A percentile compares a stretch with the other conserved stretches of the same genome.
These are phyloP conservation scores for Umimayanthus chanpuru DNA, from an alignment of 92 coral and sea anemone genomes.

Conservation along the genomic window DNA sequence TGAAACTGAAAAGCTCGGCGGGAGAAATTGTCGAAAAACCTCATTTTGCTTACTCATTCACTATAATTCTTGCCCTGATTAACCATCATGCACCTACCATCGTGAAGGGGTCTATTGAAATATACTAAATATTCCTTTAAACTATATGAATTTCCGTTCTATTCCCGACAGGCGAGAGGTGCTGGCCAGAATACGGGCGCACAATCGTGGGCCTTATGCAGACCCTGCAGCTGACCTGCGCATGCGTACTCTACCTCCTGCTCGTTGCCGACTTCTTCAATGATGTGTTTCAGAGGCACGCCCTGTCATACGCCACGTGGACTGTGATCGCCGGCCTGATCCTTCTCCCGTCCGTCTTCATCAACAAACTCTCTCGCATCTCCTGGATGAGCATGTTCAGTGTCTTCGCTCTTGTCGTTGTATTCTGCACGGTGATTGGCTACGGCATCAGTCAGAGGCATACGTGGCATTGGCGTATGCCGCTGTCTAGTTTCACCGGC, in stretches of 20 bases:
- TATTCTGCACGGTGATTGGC: constrained; percentile 83
- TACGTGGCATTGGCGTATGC: constrained; percentile 87
- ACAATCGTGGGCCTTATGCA: constrained; percentile 85
- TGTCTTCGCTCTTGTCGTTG: constrained; percentile 89
- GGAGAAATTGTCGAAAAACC: too few species aligned
- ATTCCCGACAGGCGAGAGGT: constrained; percentile 74
- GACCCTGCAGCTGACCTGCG: constrained; percentile 92
- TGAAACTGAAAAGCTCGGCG: too few species aligned
- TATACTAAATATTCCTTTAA: not conserved
- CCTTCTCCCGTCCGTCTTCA: constrained; percentile 87
- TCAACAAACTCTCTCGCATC: constrained; percentile 89
- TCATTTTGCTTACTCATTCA: too few species aligned
- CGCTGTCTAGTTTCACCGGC: constrained; percentile 85
- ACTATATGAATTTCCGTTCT: not conserved
- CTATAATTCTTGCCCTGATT: too few species aligned
- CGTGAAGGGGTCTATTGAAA: too few species aligned
- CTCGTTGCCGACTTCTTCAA: constrained; percentile 97
- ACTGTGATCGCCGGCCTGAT: constrained; percentile 84
- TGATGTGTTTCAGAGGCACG: constrained; percentile 83
- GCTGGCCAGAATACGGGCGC: constrained; percentile 89
- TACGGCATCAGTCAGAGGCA: constrained; percentile 86
- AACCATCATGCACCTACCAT: too few species aligned
- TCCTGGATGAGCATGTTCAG: constrained; percentile 99
- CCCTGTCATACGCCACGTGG: constrained; percentile 81
- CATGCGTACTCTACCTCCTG: constrained; percentile 94